Conservation (phyloP, 2,888 invertebrate species). For the Augiades crinisus region DNA sequence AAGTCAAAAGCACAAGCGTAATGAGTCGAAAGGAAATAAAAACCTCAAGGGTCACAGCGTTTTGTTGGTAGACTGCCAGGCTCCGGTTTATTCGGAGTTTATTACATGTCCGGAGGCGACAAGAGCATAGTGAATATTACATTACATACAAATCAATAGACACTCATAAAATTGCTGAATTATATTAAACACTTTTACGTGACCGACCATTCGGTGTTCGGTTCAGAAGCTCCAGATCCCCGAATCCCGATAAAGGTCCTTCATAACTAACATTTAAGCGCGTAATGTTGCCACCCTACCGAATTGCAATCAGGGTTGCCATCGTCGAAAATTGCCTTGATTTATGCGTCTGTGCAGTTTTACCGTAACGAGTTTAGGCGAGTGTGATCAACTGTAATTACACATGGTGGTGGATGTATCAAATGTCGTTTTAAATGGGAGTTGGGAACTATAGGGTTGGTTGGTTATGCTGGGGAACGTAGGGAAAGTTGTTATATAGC, state of each 20-base stretch:
- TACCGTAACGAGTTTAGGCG: slow-evolving; percentile 31
- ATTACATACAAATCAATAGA: too few species aligned
- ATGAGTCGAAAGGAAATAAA: too few species aligned
- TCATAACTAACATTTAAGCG: slow-evolving; percentile 19
- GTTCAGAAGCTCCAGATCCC: slow-evolving; percentile 4
- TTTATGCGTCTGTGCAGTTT: slow-evolving; percentile 68
- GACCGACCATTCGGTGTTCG: slow-evolving; percentile 5
- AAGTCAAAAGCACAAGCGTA: too few species aligned
- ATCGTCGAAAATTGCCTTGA: slow-evolving; percentile 59
- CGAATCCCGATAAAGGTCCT: slow-evolving; percentile 10
- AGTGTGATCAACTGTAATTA: slow-evolving; percentile 25
- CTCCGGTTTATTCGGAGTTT: too few species aligned
- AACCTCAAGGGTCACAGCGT: too few species aligned
- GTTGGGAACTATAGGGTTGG: slow-evolving; percentile 13
- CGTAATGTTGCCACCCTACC: slow-evolving; percentile 40
- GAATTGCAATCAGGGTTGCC: slow-evolving; percentile 59
- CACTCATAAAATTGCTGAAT: too few species aligned
- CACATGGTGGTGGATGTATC: slow-evolving; percentile 22
- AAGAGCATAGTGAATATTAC: too few species aligned
- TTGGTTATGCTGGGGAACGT: not conserved
- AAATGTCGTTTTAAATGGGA: slow-evolving; percentile 23
- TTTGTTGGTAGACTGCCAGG: too few species aligned
- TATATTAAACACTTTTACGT: slow-evolving; percentile 14
- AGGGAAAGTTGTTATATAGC: not conserved
- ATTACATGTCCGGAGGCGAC: too few species aligned